Evolutionary conservation across 2,113 vertebrate species (phyloP), one percentile per base, ranked within the genome.

Genomic region (Percina caprodes): DNA sequence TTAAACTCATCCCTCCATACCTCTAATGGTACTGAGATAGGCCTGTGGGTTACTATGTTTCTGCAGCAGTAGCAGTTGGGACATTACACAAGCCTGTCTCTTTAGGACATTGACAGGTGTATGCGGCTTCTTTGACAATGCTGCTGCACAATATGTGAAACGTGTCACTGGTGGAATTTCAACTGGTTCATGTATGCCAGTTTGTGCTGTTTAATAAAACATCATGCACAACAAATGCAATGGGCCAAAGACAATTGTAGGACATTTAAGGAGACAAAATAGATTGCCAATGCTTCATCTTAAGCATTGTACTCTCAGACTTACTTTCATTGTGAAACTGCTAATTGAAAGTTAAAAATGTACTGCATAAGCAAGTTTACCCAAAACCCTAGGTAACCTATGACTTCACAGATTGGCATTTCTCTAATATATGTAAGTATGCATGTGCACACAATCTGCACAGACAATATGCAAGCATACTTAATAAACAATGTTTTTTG

Each of bases 1-100:
- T 88, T 84, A 69, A 82, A 81, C 59, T 80, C 63, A 72, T 86
- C 79, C 79, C 51, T 79, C 48, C 62, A 73, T 79, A 79, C 51
- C 70, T 77, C 79, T 83, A 79, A 90, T 79, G 80, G 76, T 58
- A 75, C 54, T 19, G 52, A 59, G 66, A 21, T 48, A 39, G 62
- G 61, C 58, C 45, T 61, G n/a, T 63, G 52, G 46, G 19, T 69
- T 56, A 72, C 63, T 67, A 59, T 30, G 39, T 39, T 77, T 70
- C 68, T 72, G 78, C 54, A 46, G 35, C 19, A 71, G 13, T 51
- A 75, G 62, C 59, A 71, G 49, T 52, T 24, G 10, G 46, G 59
- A 60, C 52, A 62, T 67, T 56, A 80, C 46, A 86, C 60, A 55
- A 21, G 30, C 35, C 21, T 5, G 14, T 77, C 56, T 73, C 61